Percentiles rank a stretch among this genome's conserved stretches.
Evolutionary conservation across 1,140 invertebrate genomes (phyloP).

Genomic region (Trichonephila clavata): DNA sequence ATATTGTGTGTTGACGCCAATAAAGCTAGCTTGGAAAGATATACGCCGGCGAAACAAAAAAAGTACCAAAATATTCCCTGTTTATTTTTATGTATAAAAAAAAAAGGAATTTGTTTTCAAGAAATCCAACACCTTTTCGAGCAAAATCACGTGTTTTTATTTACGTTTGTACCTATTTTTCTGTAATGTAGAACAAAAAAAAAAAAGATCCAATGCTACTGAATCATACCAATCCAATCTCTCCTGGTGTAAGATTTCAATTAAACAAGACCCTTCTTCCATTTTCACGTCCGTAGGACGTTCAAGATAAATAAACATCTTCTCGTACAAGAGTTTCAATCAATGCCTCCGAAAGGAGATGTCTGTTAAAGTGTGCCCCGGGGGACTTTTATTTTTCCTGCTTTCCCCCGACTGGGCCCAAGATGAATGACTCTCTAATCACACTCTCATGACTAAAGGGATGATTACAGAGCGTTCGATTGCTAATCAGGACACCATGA

Average conservation of each 20-base stretch:
- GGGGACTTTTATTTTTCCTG: slow-evolving; percentile 12
- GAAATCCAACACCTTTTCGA: too few species aligned
- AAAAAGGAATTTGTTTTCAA: too few species aligned
- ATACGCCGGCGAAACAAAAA: too few species aligned
- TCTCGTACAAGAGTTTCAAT: slow-evolving; percentile 38
- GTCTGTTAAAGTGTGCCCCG: slow-evolving; percentile 45
- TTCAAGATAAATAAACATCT: slow-evolving; percentile 7
- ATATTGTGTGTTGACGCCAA: too few species aligned
- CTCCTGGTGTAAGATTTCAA: not conserved
- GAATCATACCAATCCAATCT: not conserved
- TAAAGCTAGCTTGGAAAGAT: too few species aligned
- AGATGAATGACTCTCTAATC: slow-evolving; percentile 73
- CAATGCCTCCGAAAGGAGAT: slow-evolving; percentile 35
- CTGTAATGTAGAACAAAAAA: too few species aligned
- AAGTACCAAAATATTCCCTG: too few species aligned
- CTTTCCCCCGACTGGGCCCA: slow-evolving; percentile 4
- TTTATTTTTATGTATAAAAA: too few species aligned
- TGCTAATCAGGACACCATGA: slow-evolving; percentile 76
- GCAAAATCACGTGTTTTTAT: too few species aligned
- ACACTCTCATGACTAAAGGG: slow-evolving; percentile 73
- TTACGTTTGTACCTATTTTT: too few species aligned
- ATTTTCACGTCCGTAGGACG: not conserved
- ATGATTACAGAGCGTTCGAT: slow-evolving; percentile 75
- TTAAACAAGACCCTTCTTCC: not conserved
- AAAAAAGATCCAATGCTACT: not conserved